Evolutionary conservation across 2,113 vertebrate genomes (phyloP), one percentile per base, ranked within the genome.

Genomic region (Pituophis catenifer): DNA sequence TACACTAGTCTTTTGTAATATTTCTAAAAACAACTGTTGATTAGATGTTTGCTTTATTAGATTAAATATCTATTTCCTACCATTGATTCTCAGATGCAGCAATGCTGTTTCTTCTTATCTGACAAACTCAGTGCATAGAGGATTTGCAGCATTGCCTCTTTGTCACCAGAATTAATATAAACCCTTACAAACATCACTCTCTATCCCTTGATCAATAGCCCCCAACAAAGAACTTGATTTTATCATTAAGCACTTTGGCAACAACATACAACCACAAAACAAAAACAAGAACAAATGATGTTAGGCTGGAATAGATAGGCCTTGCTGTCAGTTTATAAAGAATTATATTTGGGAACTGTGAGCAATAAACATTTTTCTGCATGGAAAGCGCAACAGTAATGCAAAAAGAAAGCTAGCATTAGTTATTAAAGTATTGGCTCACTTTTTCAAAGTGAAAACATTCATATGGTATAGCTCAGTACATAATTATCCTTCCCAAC

Each of bases 101-200:
- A 90, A 2, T 29, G 24, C 93, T 95, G 92, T 85, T 95, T 94
- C 95, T 96, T 95, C 95, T 97, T 95, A 96, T 91, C 92, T 62
- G 94, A 95, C 94, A 87, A 95, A 96, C 97, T 97, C 96, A 93
- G 93, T 95, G 92, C 94, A 97, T 96, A 95, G 95, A 96, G 97
- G 97, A 98, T 96, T 97, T 96, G 95, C 98, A 97, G 97, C 94
- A 95, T 97, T 97, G 96, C 96, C 95, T 94, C 93, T 96, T 97
- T 98, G 97, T 98, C 98, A 96, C 91, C 87, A 93, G 96, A 96
- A 96, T 94, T 97, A 97, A 97, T 97, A 96, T 57, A 91, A 94
- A 91, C 94, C 96, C 95, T 97, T 96, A 95, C 86, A 96, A 95
- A 97, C 97, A 95, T 97, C 93, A 95, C 95, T 93, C 95, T 8